Conservation (phyloP, 2,113 vertebrate genomes). For the Nycticryphes semicollaris region DNA sequence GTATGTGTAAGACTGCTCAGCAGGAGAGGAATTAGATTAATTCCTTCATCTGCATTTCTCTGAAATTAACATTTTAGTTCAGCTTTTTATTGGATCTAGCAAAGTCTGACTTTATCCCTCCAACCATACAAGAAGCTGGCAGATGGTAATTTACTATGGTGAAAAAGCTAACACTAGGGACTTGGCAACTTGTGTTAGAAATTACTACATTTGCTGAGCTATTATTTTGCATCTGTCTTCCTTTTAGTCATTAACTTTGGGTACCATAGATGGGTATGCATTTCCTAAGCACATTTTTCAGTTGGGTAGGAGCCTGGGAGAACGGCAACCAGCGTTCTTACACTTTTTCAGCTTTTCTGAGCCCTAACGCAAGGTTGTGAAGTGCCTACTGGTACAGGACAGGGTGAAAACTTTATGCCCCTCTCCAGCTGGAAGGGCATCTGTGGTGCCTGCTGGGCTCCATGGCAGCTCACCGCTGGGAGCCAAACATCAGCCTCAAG, state of each 20-base stretch:
- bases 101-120: neutral
- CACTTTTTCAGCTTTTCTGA: neutral
- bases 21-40: neutral
- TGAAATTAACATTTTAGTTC: neutral
- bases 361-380: neutral
- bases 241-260: neutral
- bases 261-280: neutral
- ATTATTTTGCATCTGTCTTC: neutral
- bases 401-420: neutral
- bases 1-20: neutral
- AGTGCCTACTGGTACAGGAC: neutral
- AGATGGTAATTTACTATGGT: neutral
- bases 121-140: neutral
- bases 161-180: neutral
- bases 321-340: neutral
- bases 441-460: accelerated
- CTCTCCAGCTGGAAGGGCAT: neutral
- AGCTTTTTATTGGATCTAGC: neutral
- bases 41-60: neutral
- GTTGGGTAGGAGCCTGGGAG: neutral
- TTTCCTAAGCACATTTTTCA: neutral
- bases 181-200: neutral
- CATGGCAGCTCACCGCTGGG: neutral
- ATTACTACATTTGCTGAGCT: neutral
- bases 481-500: neutral